Percentiles rank a stretch among this genome's conserved stretches.
Conservation (phyloP, 2,113 vertebrate species). For the Ondatra zibethicus region DNA sequence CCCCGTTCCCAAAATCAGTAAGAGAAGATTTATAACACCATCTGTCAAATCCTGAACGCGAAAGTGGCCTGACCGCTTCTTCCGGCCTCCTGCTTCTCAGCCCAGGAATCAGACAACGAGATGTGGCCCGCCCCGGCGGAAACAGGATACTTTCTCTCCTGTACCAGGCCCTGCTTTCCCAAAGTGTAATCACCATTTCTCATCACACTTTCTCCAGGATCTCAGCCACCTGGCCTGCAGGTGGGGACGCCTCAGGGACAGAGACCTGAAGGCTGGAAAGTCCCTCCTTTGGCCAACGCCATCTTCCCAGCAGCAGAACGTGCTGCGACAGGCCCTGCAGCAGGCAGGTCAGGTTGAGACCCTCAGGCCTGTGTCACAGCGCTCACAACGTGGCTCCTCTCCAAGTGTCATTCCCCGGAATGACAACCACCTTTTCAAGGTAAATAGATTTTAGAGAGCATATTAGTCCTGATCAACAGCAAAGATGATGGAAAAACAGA, state of each 20-base stretch:
- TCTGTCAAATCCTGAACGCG: conserved; percentile 18
- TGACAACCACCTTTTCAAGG: conserved; percentile 7
- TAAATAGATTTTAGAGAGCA: not conserved
- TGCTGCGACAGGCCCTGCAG: no score
- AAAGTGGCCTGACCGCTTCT: not conserved
- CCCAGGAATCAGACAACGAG: not conserved
- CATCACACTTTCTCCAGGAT: not conserved
- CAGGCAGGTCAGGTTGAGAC: not conserved
- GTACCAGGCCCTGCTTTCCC: not conserved
- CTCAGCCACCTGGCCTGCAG: not conserved
- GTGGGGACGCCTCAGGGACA: not conserved
- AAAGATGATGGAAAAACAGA: not conserved
- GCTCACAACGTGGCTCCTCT: not conserved
- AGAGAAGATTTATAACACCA: not conserved
- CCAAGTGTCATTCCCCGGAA: conserved; percentile 28
- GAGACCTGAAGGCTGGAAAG: not conserved
- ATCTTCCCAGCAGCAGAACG: not conserved
- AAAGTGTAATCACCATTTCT: not conserved
- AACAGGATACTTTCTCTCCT: not conserved
- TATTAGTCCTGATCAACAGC: not conserved
- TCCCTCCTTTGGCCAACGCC: not conserved
- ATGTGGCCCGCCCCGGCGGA: not conserved
- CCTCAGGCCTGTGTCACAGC: not conserved
- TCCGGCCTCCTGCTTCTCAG: not conserved
- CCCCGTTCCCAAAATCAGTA: not conserved